Evolutionary conservation across 2,113 vertebrate genomes (phyloP).

Genomic region (Clarias magur): DNA sequence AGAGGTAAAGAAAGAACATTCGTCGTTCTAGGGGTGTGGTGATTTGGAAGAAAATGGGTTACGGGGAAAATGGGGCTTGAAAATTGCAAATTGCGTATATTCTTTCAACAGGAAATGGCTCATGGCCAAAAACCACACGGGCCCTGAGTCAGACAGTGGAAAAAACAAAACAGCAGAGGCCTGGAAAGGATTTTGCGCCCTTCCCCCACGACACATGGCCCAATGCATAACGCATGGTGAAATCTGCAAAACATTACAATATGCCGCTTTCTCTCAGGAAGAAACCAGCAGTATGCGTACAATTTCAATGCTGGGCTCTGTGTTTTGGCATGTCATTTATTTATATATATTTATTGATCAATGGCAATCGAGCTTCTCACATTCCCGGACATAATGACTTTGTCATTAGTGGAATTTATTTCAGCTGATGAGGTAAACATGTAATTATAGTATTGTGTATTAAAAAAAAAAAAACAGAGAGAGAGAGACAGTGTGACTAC

Average conservation of each 20-base stretch:
- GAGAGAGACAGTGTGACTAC: neutral
- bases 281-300: neutral
- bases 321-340: neutral
- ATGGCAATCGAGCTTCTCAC: neutral
- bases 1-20: neutral
- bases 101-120: constrained; percentile 54
- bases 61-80: constrained; percentile 32
- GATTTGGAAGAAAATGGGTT: constrained; percentile 24
- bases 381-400: neutral
- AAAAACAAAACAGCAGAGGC: constrained; percentile 46
- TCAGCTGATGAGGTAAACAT: neutral
- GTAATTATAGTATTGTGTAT: neutral
- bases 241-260: constrained; percentile 43
- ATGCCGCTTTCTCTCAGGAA: constrained; percentile 14
- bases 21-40: constrained; percentile 21
- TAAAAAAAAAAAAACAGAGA: neutral
- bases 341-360: neutral
- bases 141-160: constrained; percentile 49
- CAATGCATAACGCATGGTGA: neutral
- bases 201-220: constrained; percentile 39
- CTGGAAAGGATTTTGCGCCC: constrained; percentile 44
- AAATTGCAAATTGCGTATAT: constrained; percentile 48
- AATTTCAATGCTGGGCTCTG: neutral
- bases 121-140: constrained; percentile 51
- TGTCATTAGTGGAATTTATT: neutral